These are phyloP conservation scores for Manacus vitellinus DNA, from an alignment of 2,113 vertebrate species.

Conservation along the genomic window DNA sequence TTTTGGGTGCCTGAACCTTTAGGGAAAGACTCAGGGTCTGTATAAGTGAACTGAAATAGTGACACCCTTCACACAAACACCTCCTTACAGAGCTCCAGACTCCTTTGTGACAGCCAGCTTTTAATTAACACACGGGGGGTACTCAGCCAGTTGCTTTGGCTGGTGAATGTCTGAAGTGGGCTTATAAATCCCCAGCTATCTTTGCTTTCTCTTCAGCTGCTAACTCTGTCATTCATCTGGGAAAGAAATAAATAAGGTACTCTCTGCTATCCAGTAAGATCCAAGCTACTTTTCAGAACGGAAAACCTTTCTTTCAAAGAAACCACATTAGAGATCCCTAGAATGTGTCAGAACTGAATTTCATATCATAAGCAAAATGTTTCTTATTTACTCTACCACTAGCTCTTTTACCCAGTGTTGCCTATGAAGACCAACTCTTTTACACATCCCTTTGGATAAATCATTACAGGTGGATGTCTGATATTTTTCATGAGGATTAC, in stretches of 20 bases:
- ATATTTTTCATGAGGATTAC: neutral
- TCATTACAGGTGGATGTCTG: neutral
- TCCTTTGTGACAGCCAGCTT: neutral
- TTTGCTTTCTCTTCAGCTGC: neutral
- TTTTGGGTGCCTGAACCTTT: neutral
- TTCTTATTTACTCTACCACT: neutral
- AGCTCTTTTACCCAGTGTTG: neutral
- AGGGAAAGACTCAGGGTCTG: neutral
- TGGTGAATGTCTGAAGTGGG: neutral
- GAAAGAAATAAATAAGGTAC: neutral
- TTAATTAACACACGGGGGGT: neutral
- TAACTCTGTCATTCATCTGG: neutral
- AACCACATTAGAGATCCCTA: neutral
- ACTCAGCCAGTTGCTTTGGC: neutral
- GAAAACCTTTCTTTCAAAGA: neutral
- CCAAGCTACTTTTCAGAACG: neutral
- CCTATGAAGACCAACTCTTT: neutral
- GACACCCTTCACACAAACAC: neutral
- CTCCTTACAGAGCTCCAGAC: neutral
- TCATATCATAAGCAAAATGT: neutral
- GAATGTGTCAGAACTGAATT: neutral
- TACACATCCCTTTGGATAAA: neutral
- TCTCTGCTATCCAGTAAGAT: neutral
- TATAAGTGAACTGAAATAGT: fast-evolving
- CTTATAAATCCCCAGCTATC: neutral